Evolutionary conservation across 2,888 invertebrate genomes (phyloP).

Genomic region (Euspilapteryx auroguttella): DNA sequence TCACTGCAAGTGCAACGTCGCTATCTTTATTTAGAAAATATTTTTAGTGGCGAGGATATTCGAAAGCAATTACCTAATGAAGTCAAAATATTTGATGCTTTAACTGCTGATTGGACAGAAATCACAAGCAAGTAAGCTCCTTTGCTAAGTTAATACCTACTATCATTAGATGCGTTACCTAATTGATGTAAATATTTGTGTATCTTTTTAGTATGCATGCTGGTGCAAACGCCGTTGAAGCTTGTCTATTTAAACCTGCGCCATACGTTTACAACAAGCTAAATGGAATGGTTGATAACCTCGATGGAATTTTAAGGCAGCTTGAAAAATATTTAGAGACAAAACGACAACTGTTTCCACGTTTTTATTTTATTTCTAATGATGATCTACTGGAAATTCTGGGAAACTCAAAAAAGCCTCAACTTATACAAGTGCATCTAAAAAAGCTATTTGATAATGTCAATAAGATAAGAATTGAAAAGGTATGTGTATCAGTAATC

Average conservation of each 20-base stretch:
- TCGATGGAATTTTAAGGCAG: conserved; percentile 81
- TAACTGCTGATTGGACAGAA: conserved; percentile 72
- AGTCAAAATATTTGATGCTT: conserved; percentile 71
- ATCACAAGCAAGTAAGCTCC: conserved; percentile 60
- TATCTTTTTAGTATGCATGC: conserved; percentile 36
- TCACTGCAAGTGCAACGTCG: conserved; percentile 81
- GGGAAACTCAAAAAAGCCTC: conserved; percentile 83
- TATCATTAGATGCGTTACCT: no score
- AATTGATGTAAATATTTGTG: conserved; percentile 17
- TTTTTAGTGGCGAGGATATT: conserved; percentile 87
- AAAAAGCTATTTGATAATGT: conserved; percentile 90
- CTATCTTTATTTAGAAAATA: conserved; percentile 87
- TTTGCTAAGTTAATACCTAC: conserved; percentile 3
- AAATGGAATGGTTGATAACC: conserved; percentile 70
- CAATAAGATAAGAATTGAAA: conserved; percentile 68
- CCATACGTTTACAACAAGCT: conserved; percentile 69
- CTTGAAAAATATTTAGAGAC: conserved; percentile 86
- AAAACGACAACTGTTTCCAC: conserved; percentile 84
- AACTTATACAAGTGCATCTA: conserved; percentile 80
- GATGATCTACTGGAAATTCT: conserved; percentile 80
- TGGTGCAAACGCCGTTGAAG: conserved; percentile 62
- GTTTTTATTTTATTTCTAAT: conserved; percentile 68
- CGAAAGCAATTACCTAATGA: conserved; percentile 79
- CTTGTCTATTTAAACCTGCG: conserved; percentile 61
- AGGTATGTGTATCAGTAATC: conserved; percentile 54